Base-by-base conservation (phyloP, 2,888 invertebrate species). In the Melangyna quadrimaculata region DNA sequence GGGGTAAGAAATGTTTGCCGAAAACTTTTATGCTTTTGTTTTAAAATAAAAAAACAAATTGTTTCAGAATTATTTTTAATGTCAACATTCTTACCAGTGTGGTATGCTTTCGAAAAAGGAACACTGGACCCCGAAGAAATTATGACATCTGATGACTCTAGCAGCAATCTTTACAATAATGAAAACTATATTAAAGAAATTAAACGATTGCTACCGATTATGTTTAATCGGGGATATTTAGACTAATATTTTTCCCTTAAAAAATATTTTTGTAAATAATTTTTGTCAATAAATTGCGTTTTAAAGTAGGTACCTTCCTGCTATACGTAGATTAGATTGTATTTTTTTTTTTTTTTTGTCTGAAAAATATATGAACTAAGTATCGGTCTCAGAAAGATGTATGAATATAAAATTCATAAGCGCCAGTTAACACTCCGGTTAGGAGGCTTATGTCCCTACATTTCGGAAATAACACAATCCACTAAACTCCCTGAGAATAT, bases 61-160 rank as follows among this genome's bases (percentile, higher is more conserved):
- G 14, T 43, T 32, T 17, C n/a, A 90, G 90, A 88, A 22, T 65
- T 88, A 5, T 88, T 89, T 48, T 14, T 89, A 14, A 6, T 90
- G 0, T 51, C 73, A 9, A 83, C 88, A 0, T 88, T 90, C 8
- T 17, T 88, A 37, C 88, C 90, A 2, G 2, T 89, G 8, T 78
- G 74, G 63, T 55, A 87, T 78, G 81, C 69, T 1, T 55, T 88
- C 6, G 29, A 17, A 10, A 48, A 67, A 1, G 78, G 29, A 67
- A 2, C 5, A 55, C 2, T 55, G n/a, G 55, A 55, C 9, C 29
- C 17, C 19, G 32, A 55, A 10, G 55, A 70, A 3, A 1, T 67
- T 3, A 10, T 79, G n/a, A 17, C 55, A 29, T 48, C 61, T 17
- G 32, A 55, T 27, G 63, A 70, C 1, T 7, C 6, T 1, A 14